Evolutionary conservation across 2,797 vertebrate species (phyloP), one percentile per base, ranked within the genome.

Genomic region (Ibycter americanus): DNA sequence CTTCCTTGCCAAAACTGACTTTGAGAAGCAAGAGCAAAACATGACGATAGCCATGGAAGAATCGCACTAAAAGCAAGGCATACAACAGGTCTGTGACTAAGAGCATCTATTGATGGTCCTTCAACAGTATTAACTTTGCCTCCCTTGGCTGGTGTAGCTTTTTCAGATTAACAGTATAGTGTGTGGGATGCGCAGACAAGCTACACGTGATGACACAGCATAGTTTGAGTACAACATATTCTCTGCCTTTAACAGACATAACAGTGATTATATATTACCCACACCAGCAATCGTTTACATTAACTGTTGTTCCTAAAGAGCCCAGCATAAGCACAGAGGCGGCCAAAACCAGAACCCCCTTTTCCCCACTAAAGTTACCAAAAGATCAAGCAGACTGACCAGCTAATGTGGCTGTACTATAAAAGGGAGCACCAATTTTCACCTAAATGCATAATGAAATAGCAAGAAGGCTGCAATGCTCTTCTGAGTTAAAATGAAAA

Each of bases 401-500:
- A 79, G 42, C 17, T 79, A 26, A 68, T 19, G 26, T 7, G 25
- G 38, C 38, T 79, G 6, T 5, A 14, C 51, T 56, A 6, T 6
- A 56, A 34, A 59, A 71, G 21, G 14, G n/a, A 88, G 31, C 27
- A 51, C 36, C 42, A 62, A 26, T 58, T 81, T 89, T 71, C 31
- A 70, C 68, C 77, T 55, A 62, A 76, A 63, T 11, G 3, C 23
- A 42, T 36, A 44, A 55, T n/a, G 32, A 63, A 84, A 73, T 23
- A 55, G 40, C 47, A 52, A 71, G 34, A 78, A 77, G 26, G 22
- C 32, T 65, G 44, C 79, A 32, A 36, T 20, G 31, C 15, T 84
- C 80, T 85, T 58, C 67, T 23, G 46, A 90, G 51, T 38, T 66
- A 58, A 66, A 51, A 79, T 62, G 6, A 85, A 87, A 90, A 86